Conservation (phyloP, 2,888 invertebrate species). For the Caenorhabditis angaria region DNA sequence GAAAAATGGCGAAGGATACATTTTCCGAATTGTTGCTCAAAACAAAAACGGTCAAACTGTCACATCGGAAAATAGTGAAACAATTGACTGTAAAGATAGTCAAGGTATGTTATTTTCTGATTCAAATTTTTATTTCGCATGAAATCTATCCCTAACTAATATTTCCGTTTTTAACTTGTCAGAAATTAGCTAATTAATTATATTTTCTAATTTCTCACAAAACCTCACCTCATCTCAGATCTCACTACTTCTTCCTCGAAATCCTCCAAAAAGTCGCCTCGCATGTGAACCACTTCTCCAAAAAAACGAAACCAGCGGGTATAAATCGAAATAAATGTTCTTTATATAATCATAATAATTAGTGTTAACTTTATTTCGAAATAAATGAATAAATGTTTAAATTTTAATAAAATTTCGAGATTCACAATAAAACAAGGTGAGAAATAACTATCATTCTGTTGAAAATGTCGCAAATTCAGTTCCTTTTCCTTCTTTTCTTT, state of each 20-base stretch:
- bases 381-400: neutral
- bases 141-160: neutral
- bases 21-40: slow-evolving; percentile 92
- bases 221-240: neutral
- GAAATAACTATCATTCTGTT: neutral
- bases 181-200: neutral
- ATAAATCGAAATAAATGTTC: neutral
- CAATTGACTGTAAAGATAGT: slow-evolving; percentile 45
- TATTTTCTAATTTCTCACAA: neutral
- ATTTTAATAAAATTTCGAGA: neutral
- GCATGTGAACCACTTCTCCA: slow-evolving; percentile 2
- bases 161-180: slow-evolving; percentile 6
- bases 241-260: neutral
- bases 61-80: slow-evolving; percentile 67
- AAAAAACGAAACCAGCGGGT: neutral
- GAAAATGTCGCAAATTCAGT: neutral
- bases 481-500: neutral
- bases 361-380: neutral
- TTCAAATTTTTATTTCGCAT: neutral
- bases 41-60: slow-evolving; percentile 77
- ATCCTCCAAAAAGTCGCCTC: neutral
- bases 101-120: slow-evolving; percentile 31
- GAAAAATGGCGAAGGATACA: slow-evolving; percentile 90
- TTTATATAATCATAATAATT: neutral
- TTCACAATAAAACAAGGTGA: neutral